These are phyloP conservation scores for Sebastes dallii DNA, from an alignment of 2,797 vertebrate genomes.

Conservation along the genomic window DNA sequence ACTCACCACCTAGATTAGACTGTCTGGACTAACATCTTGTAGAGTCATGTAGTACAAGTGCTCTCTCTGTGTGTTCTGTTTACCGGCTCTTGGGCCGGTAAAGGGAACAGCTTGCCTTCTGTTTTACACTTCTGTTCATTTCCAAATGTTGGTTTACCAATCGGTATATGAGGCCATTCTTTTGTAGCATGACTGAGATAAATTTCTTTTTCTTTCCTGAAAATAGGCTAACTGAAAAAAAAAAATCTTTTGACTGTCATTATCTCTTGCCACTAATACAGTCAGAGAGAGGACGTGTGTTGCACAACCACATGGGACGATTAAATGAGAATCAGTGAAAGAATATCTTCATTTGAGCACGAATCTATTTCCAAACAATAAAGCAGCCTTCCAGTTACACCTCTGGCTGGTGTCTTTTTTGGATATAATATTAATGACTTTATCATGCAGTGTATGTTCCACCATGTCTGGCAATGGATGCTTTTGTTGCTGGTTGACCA, in stretches of 20 bases:
- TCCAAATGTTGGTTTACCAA: slow-evolving; percentile 71
- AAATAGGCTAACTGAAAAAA: slow-evolving; percentile 71
- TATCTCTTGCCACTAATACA: slow-evolving; percentile 84
- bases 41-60: slow-evolving; percentile 74
- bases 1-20: slow-evolving; percentile 72
- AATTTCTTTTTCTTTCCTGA: slow-evolving; percentile 79
- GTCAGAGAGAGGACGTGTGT: slow-evolving; percentile 83
- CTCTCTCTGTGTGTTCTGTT: slow-evolving; percentile 72
- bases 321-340: slow-evolving; percentile 82
- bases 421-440: slow-evolving; percentile 18
- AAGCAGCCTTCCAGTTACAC: slow-evolving; percentile 88
- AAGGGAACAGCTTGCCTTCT: slow-evolving; percentile 81
- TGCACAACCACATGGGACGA: slow-evolving; percentile 83
- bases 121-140: slow-evolving; percentile 80
- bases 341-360: slow-evolving; percentile 89
- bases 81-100: slow-evolving; percentile 62
- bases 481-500: neutral
- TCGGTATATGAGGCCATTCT: slow-evolving; percentile 75
- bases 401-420: slow-evolving; percentile 76
- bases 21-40: slow-evolving; percentile 79
- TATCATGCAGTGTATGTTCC: slow-evolving; percentile 4
- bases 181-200: slow-evolving; percentile 86
- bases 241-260: slow-evolving; percentile 80
- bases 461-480: neutral
- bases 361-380: slow-evolving; percentile 89